Percentiles rank a stretch among this genome's conserved stretches.
Evolutionary conservation across 2,113 vertebrate genomes (phyloP).

Genomic region (Aleadryas rufinucha): DNA sequence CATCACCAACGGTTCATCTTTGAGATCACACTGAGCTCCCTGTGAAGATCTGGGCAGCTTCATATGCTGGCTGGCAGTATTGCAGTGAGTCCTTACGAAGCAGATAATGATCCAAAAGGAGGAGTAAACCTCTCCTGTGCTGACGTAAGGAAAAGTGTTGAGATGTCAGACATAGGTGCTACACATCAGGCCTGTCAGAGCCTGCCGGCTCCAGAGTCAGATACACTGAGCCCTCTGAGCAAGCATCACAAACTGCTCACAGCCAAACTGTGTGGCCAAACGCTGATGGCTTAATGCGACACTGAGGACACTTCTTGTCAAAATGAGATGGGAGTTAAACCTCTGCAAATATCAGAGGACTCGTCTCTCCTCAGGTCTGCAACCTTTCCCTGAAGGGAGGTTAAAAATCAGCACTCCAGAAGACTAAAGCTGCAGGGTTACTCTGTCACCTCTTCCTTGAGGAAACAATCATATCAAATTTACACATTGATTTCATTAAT

Average conservation of each 20-base stretch:
- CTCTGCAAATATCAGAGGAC: not conserved
- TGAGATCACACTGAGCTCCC: constrained; percentile 40
- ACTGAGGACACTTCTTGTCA: not conserved
- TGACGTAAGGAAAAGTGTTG: not conserved
- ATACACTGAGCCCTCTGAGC: not conserved
- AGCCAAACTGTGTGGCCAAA: not conserved
- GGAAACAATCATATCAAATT: not conserved
- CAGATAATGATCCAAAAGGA: not conserved
- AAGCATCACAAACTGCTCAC: not conserved
- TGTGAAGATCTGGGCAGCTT: constrained; percentile 25
- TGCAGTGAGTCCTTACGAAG: not conserved
- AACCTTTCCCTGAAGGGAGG: not conserved
- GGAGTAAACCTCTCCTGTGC: not conserved
- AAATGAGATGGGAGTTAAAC: not conserved
- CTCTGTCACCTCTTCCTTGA: not conserved
- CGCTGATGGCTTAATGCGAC: accelerated
- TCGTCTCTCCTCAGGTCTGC: not conserved
- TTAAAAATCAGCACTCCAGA: not conserved
- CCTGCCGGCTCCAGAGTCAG: not conserved
- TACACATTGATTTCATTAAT: not conserved
- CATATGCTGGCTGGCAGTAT: not conserved
- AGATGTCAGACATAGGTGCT: not conserved
- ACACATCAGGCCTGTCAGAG: not conserved
- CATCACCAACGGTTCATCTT: constrained; percentile 25
- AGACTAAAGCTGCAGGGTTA: not conserved